Conservation (phyloP, 1,140 invertebrate species). For the Phymorhynchus buccinoides region DNA sequence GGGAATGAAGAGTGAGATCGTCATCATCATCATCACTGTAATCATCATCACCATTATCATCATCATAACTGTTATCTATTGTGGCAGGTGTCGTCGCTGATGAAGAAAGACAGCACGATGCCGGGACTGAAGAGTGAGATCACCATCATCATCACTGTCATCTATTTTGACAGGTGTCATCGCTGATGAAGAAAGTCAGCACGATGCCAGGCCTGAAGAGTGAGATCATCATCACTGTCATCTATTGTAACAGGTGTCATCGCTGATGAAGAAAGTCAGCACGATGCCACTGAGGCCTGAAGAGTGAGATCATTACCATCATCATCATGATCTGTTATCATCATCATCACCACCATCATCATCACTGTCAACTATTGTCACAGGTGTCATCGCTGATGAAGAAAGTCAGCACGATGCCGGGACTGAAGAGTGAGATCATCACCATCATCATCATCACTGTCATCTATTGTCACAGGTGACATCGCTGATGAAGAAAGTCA, state of each 20-base stretch:
- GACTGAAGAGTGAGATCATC: constrained; percentile 11
- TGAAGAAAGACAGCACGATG: no score
- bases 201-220: neutral
- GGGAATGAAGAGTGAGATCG: constrained; percentile 6
- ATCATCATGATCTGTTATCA: neutral
- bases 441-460: constrained; percentile 5
- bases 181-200: neutral
- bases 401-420: neutral
- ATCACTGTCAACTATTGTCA: neutral
- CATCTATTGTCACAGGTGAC: constrained; percentile 8
- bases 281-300: neutral
- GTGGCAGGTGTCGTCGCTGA: no score
- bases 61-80: neutral
- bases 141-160: no score
- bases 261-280: neutral
- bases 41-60: neutral
- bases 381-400: neutral
- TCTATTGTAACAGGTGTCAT: neutral
- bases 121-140: no score
- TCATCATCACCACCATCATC: no score
- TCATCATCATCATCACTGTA: neutral
- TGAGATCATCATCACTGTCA: constrained; percentile 6
- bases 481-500: neutral
- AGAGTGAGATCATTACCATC: constrained; percentile 12
- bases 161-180: neutral